phyloP scores from a whole-genome alignment of 2,888 invertebrate species.

The Tineola bisselliella region DNA sequence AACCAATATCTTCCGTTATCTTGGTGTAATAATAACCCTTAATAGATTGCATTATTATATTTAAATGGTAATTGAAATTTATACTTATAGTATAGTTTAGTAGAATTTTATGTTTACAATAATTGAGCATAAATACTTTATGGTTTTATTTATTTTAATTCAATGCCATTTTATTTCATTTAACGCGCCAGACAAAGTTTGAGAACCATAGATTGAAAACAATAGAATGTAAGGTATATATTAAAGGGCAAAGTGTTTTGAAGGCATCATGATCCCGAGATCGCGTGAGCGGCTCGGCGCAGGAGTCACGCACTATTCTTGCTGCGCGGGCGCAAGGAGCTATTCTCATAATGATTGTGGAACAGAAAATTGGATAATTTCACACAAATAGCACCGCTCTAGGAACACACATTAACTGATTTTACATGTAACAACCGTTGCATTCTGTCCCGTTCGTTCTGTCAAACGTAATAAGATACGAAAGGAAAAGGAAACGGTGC shows the following conservation, averaged over 20 bases:
- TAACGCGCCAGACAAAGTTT: neutral
- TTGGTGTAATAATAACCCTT: too few relatives aligned
- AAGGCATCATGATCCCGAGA: constrained; percentile 2
- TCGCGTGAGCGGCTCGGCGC: constrained; percentile 7
- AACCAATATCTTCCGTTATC: constrained; percentile 22
- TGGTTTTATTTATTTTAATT: too few relatives aligned
- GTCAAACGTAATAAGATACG: neutral
- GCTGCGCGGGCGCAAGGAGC: constrained; percentile 16
- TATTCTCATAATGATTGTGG: constrained; percentile 36
- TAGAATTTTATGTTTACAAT: too few relatives aligned
- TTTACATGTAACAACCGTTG: constrained; percentile 6
- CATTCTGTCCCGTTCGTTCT: neutral
- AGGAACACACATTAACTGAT: constrained; percentile 16
- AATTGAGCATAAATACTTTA: too few relatives aligned
- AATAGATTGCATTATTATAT: too few relatives aligned
- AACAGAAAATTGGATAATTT: constrained; percentile 53
- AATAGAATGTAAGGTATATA: constrained; percentile 1
- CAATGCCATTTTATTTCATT: too few relatives aligned
- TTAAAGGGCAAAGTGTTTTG: constrained; percentile 11
- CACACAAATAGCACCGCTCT: constrained; percentile 33
- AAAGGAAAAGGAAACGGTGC: neutral
- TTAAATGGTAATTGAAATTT: too few relatives aligned
- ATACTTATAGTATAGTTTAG: too few relatives aligned
- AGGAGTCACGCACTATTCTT: constrained; percentile 8
- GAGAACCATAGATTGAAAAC: neutral